Percentiles rank a stretch among this genome's conserved stretches.
These are phyloP conservation scores for Leptodactylus fuscus DNA, from an alignment of 2,113 vertebrate species.

Conservation along the genomic window DNA sequence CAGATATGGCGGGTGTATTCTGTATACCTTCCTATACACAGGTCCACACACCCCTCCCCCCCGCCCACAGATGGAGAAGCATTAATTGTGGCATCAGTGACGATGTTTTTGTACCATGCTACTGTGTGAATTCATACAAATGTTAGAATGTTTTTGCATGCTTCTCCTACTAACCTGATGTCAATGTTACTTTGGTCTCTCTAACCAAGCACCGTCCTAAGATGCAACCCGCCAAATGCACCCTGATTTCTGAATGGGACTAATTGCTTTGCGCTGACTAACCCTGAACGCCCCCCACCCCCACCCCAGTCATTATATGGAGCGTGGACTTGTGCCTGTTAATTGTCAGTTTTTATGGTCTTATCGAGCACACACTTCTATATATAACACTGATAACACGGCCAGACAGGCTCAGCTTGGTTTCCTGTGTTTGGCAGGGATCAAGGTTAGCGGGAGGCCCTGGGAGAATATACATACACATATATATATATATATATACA, in stretches of 20 bases:
- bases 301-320: conserved; percentile 65
- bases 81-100: conserved; percentile 58
- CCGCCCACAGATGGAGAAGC: conserved; percentile 29
- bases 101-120: conserved; percentile 2
- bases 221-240: conserved; percentile 65
- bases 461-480: background rate
- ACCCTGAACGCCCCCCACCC: conserved; percentile 64
- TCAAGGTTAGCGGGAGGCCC: conserved; percentile 2
- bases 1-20: background rate
- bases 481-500: no score
- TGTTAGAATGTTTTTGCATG: conserved; percentile 65
- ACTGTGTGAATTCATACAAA: conserved; percentile 46
- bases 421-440: conserved; percentile 7
- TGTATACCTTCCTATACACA: no score
- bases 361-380: conserved; percentile 45
- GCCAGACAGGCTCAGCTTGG: background rate
- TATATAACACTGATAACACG: conserved; percentile 36
- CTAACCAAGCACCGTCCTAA: conserved; percentile 69
- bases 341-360: conserved; percentile 54
- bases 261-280: conserved; percentile 77
- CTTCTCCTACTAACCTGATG: conserved; percentile 76
- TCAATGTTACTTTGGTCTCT: conserved; percentile 68
- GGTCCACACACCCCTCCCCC: no score
- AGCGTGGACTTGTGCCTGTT: conserved; percentile 23
- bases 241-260: conserved; percentile 73